Conservation (phyloP, 2,888 invertebrate species). For the Apantesis nais region DNA sequence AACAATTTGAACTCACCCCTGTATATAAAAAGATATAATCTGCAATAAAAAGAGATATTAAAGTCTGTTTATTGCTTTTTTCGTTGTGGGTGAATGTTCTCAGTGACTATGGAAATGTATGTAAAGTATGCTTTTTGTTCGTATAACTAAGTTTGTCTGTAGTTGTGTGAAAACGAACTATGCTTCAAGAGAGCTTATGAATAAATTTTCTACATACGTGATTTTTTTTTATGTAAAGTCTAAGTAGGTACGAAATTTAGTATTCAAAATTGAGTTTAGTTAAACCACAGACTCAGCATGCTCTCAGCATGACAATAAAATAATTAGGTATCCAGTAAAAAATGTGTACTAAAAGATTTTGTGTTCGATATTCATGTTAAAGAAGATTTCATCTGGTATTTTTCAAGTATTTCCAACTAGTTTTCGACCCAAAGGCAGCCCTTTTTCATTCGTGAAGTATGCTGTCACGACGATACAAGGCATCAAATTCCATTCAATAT, state of each 20-base stretch:
- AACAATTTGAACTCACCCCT: background rate
- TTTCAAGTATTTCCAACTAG: no score
- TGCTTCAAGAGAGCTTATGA: background rate
- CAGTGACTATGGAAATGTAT: background rate
- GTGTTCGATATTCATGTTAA: no score
- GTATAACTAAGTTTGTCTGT: background rate
- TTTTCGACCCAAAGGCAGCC: no score
- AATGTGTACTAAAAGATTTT: no score
- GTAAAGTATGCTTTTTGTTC: background rate
- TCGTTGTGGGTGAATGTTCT: conserved; percentile 35
- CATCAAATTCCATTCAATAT: no score
- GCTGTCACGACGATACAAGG: no score
- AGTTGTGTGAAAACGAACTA: background rate
- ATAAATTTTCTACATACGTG: background rate
- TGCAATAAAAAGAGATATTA: conserved; percentile 44
- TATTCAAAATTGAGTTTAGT: background rate
- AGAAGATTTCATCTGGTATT: no score
- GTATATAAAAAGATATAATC: conserved; percentile 42
- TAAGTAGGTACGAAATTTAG: background rate
- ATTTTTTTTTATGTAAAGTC: background rate
- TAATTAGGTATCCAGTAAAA: no score
- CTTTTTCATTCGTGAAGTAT: no score
- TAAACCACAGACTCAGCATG: background rate
- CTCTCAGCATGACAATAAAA: background rate
- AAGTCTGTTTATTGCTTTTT: conserved; percentile 42